Base-by-base conservation (phyloP, 2,113 vertebrate genomes). In the Paracanthobrama guichenoti region DNA sequence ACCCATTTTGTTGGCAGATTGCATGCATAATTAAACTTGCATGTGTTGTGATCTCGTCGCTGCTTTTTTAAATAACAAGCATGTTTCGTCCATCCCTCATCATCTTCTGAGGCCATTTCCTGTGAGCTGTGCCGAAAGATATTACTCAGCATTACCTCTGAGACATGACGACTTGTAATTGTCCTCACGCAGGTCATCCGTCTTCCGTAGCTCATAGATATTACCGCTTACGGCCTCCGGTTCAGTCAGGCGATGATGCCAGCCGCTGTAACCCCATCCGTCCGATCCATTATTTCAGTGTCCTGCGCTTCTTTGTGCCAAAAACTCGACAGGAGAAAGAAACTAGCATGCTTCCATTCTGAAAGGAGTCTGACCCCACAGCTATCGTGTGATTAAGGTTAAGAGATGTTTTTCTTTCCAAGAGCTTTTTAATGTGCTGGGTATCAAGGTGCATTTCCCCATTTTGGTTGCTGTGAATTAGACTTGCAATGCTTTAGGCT, bases 1-100 rank as follows among this genome's bases (percentile, higher is more conserved):
- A 88, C 75, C 82, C 53, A 79, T 86, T 87, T 83, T 91, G 80
- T 84, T 85, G 87, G 86, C 80, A 86, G 84, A 81, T 75, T 86
- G 86, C 83, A 85, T 81, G 85, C 85, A 59, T 91, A 89, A 90
- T 90, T 80, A n/a, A 79, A 42, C 59, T 48, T 11, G 7, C 28
- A 67, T 81, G 3, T 84, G 57, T 84, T 78, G 9, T 83, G 59
- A 55, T 69, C 67, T 53, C 53, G 72, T 44, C 10, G 18, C 20
- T 39, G 42, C 16, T 64, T 73, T 31, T n/a, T 62, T 39, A 74
- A 85, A 62, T 24, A 73, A 85, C 55, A 67, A 39, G 14, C 64
- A 1, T 55, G 31, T 66, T 81, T 84, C 5, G n/a, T 79, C 53
- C 78, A 39, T 39, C 31, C 75, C 10, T 74, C 66, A 66, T 74